Base-by-base conservation (phyloP, 2,888 invertebrate genomes). In the Lepidocyrtinus sp. region DNA sequence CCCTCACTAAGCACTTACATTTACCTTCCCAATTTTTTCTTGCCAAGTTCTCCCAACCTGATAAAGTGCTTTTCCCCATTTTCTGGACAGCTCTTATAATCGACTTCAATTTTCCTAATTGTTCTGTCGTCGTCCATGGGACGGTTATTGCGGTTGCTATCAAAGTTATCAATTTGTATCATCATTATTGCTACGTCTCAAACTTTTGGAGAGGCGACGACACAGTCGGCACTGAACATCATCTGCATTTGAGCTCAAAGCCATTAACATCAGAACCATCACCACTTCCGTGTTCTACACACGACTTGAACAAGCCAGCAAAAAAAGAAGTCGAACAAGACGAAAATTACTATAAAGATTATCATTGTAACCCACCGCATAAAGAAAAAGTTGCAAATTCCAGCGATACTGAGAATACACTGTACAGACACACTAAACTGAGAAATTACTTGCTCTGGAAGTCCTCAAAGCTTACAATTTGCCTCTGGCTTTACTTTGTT, bases 31-130 rank as follows among this genome's bases (percentile, higher is more conserved):
- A 24, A 1, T 21, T 64, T 50, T 83, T 74, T 72, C 74, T 80
- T 24, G 71, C 65, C 73, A 83, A 83, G 75, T 83, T 81, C 55
- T 59, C 61, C 45, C 55, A 76, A 22, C 82, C 83, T 26, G 83
- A 83, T 59, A 76, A 82, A 70, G 81, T 82, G 55, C 76, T 83
- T 21, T 83, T 83, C 65, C 81, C 83, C 71, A 63, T 83, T 50
- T 82, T 83, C 65, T 83, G 83, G 83, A 82, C 83, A 67, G 81
- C 75, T 46, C 65, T 83, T 2, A 27, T 83, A 19, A 69, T 77
- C 63, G 83, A 83, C 79, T 79, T 78, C 71, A 65, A 77, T 64
- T 81, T 81, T 50, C 81, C 77, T 73, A 71, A 74, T 75, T 81
- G 77, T 71, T 50, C 68, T 36, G 27, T 26, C 15, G 19, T 83